A percentile compares a stretch with the other conserved stretches of the same genome.
Conservation (phyloP, 2,113 vertebrate genomes). For the Spea multiplicata region DNA sequence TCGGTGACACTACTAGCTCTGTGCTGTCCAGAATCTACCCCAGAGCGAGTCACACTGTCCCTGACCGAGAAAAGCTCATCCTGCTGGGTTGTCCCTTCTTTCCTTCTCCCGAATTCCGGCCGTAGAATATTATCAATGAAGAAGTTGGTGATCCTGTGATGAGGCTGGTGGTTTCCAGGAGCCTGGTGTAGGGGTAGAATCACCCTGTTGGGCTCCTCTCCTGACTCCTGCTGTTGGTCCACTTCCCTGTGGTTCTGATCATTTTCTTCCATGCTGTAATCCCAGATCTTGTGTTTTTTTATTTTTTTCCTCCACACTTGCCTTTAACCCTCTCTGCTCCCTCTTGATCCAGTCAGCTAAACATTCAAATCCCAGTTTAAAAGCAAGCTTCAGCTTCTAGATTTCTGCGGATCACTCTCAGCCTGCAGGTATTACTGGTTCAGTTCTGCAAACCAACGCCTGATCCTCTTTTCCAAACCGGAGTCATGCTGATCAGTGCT, state of each 20-base stretch:
- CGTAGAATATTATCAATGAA: conserved; percentile 95
- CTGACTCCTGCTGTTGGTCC: conserved; percentile 70
- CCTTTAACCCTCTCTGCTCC: conserved; percentile 49
- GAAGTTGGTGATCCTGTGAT: conserved; percentile 91
- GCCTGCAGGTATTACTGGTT: conserved; percentile 23
- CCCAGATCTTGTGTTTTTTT: conserved; percentile 50
- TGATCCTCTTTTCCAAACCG: conserved; percentile 28
- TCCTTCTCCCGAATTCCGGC: conserved; percentile 87
- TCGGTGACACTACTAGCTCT: conserved; percentile 43
- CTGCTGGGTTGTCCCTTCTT: conserved; percentile 68
- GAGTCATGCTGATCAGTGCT: conserved; percentile 25
- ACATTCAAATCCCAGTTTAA: conserved; percentile 6
- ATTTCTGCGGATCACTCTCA: not conserved
- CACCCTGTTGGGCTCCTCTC: conserved; percentile 73
- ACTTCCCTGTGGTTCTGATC: conserved; percentile 74
- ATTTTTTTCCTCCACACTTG: not conserved
- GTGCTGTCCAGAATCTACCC: conserved; percentile 41
- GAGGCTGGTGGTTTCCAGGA: conserved; percentile 78
- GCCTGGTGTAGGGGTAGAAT: conserved; percentile 73
- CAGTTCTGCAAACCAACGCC: conserved; percentile 23
- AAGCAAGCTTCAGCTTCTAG: not conserved
- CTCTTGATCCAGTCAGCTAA: conserved; percentile 29
- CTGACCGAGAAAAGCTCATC: conserved; percentile 63
- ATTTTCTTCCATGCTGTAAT: conserved; percentile 87
- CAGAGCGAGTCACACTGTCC: conserved; percentile 62